Evolutionary conservation across 2,797 vertebrate species (phyloP), one percentile per base, ranked within the genome.

Genomic region (Florisuga fusca): DNA sequence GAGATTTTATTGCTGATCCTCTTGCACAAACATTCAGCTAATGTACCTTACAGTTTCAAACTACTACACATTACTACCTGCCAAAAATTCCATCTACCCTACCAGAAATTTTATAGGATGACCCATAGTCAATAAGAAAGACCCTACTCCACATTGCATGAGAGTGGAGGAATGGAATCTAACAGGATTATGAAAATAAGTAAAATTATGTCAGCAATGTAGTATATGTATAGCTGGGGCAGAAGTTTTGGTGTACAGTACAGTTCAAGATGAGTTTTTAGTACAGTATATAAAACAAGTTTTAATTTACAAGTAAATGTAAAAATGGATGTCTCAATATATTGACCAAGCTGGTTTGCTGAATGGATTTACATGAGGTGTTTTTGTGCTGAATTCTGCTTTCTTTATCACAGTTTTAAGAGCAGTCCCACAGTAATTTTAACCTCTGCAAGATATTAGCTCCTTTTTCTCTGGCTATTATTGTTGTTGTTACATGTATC

Each of bases 11-110:
- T 95, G 84, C 66, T 87, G 91, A 78, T 87, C 38, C n/a, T 84
- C 48, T 84, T 79, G 78, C 41, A 67, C 74, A 95, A 91, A 90
- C 63, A 87, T 67, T 91, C 68, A 71, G 69, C 79, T 93, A 89
- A 92, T 90, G 48, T 19, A 63, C 33, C 86, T 93, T 85, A 50
- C 27, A 31, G 14, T 84, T 92, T 73, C 82, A 90, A 84, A 63
- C 66, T 93, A 27, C 84, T 59, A 85, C 8, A 1, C 76, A 69
- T 89, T 43, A 62, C 54, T 66, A 95, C 69, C 69, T 95, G 89
- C 73, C 94, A 91, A 85, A 93, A 89, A 4, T 38, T 90, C 38
- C 34, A 76, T 43, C 71, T 94, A 55, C 73, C 63, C n/a, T 85
- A 93, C 72, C 64, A 89, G 58, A 74, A 71, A 50, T 85, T 75